These are phyloP conservation scores for Boloria selene DNA, from an alignment of 2,888 invertebrate genomes.

Conservation along the genomic window DNA sequence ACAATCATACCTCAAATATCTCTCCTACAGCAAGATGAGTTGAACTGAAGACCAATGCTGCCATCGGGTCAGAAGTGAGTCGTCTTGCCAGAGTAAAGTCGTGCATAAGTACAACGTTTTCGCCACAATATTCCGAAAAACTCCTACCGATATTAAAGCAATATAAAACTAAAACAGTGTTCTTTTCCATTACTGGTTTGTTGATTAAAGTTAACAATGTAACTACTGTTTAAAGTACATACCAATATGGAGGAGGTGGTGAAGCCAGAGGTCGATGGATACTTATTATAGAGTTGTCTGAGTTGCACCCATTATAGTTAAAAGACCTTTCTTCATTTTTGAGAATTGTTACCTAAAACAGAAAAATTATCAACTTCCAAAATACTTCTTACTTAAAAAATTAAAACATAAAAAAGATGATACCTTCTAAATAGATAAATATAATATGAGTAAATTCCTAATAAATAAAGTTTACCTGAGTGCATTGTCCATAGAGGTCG, in stretches of 20 bases:
- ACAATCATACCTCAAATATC: conserved; percentile 86
- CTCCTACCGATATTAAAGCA: conserved; percentile 53
- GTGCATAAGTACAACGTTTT: conserved; percentile 86
- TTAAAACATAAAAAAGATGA: no score
- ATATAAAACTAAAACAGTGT: no score
- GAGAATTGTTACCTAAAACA: conserved; percentile 67
- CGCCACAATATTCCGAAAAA: conserved; percentile 86
- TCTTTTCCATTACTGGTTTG: no score
- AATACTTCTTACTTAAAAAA: background rate
- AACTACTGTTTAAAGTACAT: conserved; percentile 33
- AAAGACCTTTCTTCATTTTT: conserved; percentile 71
- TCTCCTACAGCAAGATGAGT: conserved; percentile 88
- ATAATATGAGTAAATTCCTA: background rate
- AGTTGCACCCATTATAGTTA: conserved; percentile 68
- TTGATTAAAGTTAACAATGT: background rate
- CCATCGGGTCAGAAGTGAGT: conserved; percentile 61
- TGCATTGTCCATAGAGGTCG: conserved; percentile 96
- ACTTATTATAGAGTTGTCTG: conserved; percentile 63
- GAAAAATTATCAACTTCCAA: background rate
- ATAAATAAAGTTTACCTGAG: conserved; percentile 84
- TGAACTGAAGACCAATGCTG: conserved; percentile 86
- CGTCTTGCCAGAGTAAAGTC: conserved; percentile 86
- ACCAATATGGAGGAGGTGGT: conserved; percentile 72
- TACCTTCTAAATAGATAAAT: no score
- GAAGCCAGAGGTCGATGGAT: conserved; percentile 54